These are phyloP conservation scores for Plutomurus gul DNA, from an alignment of 1,140 invertebrate genomes.

Conservation along the genomic window DNA sequence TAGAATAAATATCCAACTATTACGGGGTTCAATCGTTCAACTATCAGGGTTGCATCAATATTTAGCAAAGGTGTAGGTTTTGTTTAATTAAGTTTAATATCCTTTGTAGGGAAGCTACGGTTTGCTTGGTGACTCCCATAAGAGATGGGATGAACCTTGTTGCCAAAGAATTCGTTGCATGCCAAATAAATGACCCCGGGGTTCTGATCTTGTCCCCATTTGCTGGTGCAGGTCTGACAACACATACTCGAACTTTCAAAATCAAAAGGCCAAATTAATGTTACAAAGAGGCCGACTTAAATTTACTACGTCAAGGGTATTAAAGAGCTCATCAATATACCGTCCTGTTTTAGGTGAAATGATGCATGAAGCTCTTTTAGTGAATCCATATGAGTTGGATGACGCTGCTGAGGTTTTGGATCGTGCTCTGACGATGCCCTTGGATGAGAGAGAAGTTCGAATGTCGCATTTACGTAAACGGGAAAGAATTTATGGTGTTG, in stretches of 20 bases:
- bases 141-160: conserved; percentile 93
- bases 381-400: conserved; percentile 87
- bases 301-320: background rate
- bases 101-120: conserved; percentile 78
- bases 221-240: conserved; percentile 75
- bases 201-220: conserved; percentile 88
- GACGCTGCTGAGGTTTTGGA: conserved; percentile 84
- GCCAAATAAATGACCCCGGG: conserved; percentile 83
- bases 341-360: conserved; percentile 65
- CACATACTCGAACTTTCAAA: background rate
- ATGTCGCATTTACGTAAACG: conserved; percentile 82
- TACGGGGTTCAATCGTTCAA: background rate
- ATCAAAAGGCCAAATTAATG: background rate
- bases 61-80: too few relatives aligned
- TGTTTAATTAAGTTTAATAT: too few relatives aligned
- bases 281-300: background rate
- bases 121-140: conserved; percentile 82
- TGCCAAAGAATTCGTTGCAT: conserved; percentile 90
- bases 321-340: background rate
- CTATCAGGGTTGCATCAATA: too few relatives aligned
- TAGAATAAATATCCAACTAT: too few relatives aligned
- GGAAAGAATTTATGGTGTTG: conserved; percentile 81
- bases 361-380: conserved; percentile 87
- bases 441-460: conserved; percentile 80
- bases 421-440: conserved; percentile 84